These are phyloP conservation scores for Istiophorus platypterus DNA, from an alignment of 2,113 vertebrate genomes.

Conservation along the genomic window DNA sequence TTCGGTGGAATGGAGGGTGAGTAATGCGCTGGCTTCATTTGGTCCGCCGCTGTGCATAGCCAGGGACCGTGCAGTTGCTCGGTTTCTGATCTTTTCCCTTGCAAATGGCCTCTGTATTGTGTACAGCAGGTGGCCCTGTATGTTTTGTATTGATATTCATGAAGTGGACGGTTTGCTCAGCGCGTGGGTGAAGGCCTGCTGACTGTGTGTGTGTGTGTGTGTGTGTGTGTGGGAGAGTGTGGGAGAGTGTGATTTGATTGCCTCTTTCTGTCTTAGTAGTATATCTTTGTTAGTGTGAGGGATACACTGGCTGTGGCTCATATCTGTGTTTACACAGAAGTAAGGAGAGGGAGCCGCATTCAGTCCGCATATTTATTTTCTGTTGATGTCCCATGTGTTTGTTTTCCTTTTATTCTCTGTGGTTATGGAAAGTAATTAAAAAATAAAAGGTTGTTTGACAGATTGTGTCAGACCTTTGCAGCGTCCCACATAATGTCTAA, in stretches of 20 bases:
- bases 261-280: slow-evolving; percentile 28
- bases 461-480: not conserved
- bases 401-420: slow-evolving; percentile 31
- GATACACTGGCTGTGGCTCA: slow-evolving; percentile 32
- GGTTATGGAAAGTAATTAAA: slow-evolving; percentile 10
- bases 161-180: slow-evolving; percentile 60
- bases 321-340: slow-evolving; percentile 57
- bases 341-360: not conserved
- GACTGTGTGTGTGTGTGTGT: slow-evolving; percentile 37
- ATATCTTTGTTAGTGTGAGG: slow-evolving; percentile 29
- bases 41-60: slow-evolving; percentile 16
- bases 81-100: slow-evolving; percentile 36
- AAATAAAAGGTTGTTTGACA: slow-evolving; percentile 23
- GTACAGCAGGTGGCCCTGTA: slow-evolving; percentile 72
- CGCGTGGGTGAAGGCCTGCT: slow-evolving; percentile 48
- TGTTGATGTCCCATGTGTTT: slow-evolving; percentile 7
- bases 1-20: slow-evolving; percentile 61
- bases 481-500: not conserved
- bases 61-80: slow-evolving; percentile 17
- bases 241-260: slow-evolving; percentile 21
- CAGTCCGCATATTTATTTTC: slow-evolving; percentile 32
- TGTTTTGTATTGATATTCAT: slow-evolving; percentile 71
- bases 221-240: slow-evolving; percentile 47
- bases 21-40: slow-evolving; percentile 23
- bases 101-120: slow-evolving; percentile 59